Evolutionary conservation across 2,113 vertebrate species (phyloP), one percentile per base, ranked within the genome.

Genomic region (Sapayoa aenigma): DNA sequence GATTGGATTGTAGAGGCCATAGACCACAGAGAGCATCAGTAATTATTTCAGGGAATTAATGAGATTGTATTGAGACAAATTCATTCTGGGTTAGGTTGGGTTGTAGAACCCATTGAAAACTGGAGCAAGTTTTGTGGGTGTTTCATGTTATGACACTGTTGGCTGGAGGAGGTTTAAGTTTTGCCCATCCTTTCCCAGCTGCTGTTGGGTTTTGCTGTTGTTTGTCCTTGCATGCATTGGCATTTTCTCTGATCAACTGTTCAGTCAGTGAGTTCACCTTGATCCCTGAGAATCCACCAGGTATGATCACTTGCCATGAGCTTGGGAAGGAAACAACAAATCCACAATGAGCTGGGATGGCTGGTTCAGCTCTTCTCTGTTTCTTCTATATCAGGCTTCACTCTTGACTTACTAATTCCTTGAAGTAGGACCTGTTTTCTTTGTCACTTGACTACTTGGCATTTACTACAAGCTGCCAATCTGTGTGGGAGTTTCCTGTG

Each of bases 141-240:
- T 52, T 52, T 47, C 13, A 0, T 3, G 25, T 7, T 53, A 1
- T 8, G 33, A 5, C 19, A 18, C n/a, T 35, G 14, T 8, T 44
- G 17, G 0, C 75, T 18, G 2, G 6, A 14, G 30, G 31, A 24
- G 59, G 58, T n/a, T 47, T 14, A 11, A 41, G 42, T 9, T 59
- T 41, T 46, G 19, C 41, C 80, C 3, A 0, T 30, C 0, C 0
- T 71, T 58, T 33, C 56, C n/a, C 31, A 50, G 7, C 47, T 21
- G 33, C n/a, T 28, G 12, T n/a, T 58, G 9, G 5, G 33, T 83
- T 41, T 25, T 46, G 46, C 46, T 46, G 18, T 46, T 21, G 46
- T 20, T 58, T 1, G 1, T 59, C 71, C 68, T 85, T 35, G 41
- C 55, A 22, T 56, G 22, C 49, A 0, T 0, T 35, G 78, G 75